A percentile compares a stretch with the other conserved stretches of the same genome.
phyloP scores from a whole-genome alignment of 2,888 invertebrate genomes.

The Mesorhabditis spiculigera region DNA sequence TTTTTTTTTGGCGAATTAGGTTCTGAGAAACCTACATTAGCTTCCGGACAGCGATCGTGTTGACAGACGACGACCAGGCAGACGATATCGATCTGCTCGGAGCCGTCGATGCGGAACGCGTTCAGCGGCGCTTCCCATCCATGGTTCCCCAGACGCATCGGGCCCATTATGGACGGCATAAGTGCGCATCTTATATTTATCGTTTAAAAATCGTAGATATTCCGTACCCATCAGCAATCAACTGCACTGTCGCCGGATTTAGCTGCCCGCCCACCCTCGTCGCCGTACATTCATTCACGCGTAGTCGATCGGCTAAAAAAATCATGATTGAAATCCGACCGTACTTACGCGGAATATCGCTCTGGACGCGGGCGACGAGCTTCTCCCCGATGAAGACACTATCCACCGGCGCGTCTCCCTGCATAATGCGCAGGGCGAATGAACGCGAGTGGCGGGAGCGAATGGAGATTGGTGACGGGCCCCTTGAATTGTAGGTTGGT shows the following conservation, averaged over 20 bases:
- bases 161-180: constrained; percentile 51
- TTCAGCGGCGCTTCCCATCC: constrained; percentile 52
- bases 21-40: not conserved
- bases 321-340: not conserved
- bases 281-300: constrained; percentile 53
- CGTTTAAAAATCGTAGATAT: constrained; percentile 5
- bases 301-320: constrained; percentile 35
- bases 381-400: constrained; percentile 55
- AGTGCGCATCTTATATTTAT: constrained; percentile 41
- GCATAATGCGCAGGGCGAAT: constrained; percentile 47
- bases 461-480: constrained; percentile 44
- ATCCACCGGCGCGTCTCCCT: constrained; percentile 42
- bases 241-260: constrained; percentile 40
- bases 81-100: constrained; percentile 42
- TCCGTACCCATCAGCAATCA: constrained; percentile 47
- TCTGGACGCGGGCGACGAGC: constrained; percentile 46
- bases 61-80: constrained; percentile 29
- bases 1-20: not conserved
- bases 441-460: constrained; percentile 3
- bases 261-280: constrained; percentile 49
- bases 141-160: constrained; percentile 32
- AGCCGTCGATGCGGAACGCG: constrained; percentile 56
- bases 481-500: constrained; percentile 29
- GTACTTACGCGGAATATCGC: constrained; percentile 31
- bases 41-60: constrained; percentile 20